Evolutionary conservation across 2,888 invertebrate genomes (phyloP), one percentile per base, ranked within the genome.

Genomic region (Habrosyne pyritoides): DNA sequence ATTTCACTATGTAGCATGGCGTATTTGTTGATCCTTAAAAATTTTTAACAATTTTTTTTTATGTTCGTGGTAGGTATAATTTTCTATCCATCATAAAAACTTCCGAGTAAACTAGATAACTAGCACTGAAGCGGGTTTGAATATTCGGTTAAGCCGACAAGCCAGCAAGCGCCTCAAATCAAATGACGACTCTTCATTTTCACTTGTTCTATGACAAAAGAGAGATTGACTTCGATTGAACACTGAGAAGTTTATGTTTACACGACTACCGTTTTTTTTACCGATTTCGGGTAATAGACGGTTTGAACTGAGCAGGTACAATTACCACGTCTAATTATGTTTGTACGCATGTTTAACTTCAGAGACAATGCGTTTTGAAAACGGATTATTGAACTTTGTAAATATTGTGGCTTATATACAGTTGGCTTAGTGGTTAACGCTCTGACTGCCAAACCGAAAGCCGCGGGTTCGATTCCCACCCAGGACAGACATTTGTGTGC

Each of bases 211-310:
- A 51, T 65, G 65, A 46, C 10, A 22, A 52, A 58, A 52, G 55
- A 57, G 59, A 58, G 56, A 69, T 63, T 53, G 63, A 66, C 55
- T 69, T 64, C 64, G 69, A 71, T 59, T 66, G 63, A 53, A 63
- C 59, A 49, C 28, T 53, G 49, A 52, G 60, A 61, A 71, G 71
- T 68, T 69, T 71, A 63, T 69, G 65, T 70, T 69, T 50, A 50
- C 28, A 65, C 71, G 52, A 55, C 48, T 52, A 50, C 60, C 46
- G 55, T 67, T 64, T 71, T 69, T 66, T 71, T 69, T 64, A 65
- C 70, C 67, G 63, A 62, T 65, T 69, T 69, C 57, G 51, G 67
- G 67, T 60, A 53, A 69, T 60, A 59, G 53, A 33, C 33, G 33
- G 33, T 33, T 33, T 33, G 33, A 53, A 56, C 52, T 54, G 47